Percentiles rank a stretch among this genome's conserved stretches.
Conservation (phyloP, 2,888 invertebrate species). For the Arenicola marina region DNA sequence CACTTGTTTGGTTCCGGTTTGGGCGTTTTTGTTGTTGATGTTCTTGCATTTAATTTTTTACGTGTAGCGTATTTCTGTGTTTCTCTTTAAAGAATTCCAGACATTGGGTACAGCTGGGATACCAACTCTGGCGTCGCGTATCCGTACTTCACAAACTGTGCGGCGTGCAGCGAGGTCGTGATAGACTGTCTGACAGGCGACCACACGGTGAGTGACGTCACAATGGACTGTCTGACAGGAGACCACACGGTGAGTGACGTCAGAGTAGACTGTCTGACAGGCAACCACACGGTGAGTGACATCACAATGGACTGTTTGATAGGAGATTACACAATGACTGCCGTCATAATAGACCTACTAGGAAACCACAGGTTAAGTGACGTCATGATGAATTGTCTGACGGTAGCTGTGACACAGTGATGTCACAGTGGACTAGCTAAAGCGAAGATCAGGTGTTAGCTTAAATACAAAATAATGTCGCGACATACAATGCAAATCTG, state of each 20-base stretch:
- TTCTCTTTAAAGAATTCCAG: conserved; percentile 15
- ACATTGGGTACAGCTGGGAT: conserved; percentile 25
- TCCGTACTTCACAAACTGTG: conserved; percentile 46
- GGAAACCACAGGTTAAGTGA: too few species aligned
- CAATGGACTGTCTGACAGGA: conserved; percentile 57
- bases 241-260: conserved; percentile 51
- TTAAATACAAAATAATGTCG: too few species aligned
- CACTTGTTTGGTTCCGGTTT: too few species aligned
- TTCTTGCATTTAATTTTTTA: too few species aligned
- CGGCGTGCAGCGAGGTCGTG: conserved; percentile 50
- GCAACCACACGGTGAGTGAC: conserved; percentile 50
- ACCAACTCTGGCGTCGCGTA: conserved; percentile 68
- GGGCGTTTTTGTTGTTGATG: too few species aligned
- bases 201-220: conserved; percentile 49
- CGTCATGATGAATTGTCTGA: too few species aligned
- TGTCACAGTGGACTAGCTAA: too few species aligned
- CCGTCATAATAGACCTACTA: too few species aligned
- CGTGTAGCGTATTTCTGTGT: too few species aligned
- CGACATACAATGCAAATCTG: too few species aligned
- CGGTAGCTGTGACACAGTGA: too few species aligned
- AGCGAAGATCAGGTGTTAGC: too few species aligned
- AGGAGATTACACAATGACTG: conserved; percentile 51
- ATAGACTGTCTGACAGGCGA: conserved; percentile 58
- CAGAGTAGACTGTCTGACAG: conserved; percentile 56
- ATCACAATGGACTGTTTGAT: conserved; percentile 57